phyloP scores from a whole-genome alignment of 92 coral and sea anemone species.

The Parazoanthus swiftii region DNA sequence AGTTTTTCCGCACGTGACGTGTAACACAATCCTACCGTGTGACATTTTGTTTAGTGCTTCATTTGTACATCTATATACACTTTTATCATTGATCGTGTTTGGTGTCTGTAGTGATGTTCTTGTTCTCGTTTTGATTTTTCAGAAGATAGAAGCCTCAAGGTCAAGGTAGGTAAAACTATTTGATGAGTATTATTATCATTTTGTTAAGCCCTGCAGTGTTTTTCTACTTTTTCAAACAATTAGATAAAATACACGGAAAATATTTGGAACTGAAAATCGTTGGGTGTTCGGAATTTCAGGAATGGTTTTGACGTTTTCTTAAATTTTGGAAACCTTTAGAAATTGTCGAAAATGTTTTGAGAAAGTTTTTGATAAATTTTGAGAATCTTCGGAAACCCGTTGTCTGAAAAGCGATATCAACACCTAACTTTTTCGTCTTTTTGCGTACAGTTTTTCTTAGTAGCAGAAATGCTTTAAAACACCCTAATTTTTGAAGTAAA shows the following conservation, averaged over 20 bases:
- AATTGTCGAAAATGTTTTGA: neutral
- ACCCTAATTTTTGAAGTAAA: too few species aligned
- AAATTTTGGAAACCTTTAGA: too few species aligned
- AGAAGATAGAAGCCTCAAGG: constrained; percentile 33
- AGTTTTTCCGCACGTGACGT: too few species aligned
- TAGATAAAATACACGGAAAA: too few species aligned
- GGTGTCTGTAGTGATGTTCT: neutral
- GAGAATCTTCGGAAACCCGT: too few species aligned
- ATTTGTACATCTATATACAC: neutral
- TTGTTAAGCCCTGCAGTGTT: too few species aligned
- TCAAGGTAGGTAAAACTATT: neutral
- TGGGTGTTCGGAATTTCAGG: too few species aligned
- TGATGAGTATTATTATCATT: neutral
- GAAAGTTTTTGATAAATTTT: too few species aligned
- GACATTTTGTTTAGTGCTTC: too few species aligned
- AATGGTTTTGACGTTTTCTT: too few species aligned
- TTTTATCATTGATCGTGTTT: neutral
- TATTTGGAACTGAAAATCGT: too few species aligned
- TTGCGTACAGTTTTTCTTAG: neutral
- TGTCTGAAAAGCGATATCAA: neutral
- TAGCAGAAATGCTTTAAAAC: neutral
- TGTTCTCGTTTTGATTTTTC: constrained; percentile 23
- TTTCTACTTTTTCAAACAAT: too few species aligned
- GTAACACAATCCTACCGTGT: neutral
- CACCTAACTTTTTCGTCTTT: neutral